Evolutionary conservation across 2,113 vertebrate species (phyloP).

Genomic region (Parus major): DNA sequence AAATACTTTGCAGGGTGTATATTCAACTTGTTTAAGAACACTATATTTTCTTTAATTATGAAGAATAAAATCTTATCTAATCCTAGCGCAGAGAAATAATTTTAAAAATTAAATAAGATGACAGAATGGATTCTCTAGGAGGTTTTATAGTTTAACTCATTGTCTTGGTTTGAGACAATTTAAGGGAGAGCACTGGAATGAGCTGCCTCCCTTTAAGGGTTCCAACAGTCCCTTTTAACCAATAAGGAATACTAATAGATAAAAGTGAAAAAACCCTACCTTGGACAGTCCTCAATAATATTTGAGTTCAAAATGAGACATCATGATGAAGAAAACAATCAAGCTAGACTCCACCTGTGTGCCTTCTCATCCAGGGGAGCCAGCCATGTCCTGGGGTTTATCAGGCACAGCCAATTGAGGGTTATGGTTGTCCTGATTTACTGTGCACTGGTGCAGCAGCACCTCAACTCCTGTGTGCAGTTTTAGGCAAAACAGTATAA

Average conservation of each 20-base stretch:
- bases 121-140: background rate
- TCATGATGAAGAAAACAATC: background rate
- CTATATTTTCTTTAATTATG: background rate
- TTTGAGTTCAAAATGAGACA: background rate
- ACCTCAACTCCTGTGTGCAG: background rate
- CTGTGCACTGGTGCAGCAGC: background rate
- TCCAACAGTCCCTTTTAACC: background rate
- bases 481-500: background rate
- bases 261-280: rapidly evolving
- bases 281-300: background rate
- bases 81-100: background rate
- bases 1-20: background rate
- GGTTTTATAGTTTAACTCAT: background rate
- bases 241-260: background rate
- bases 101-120: background rate
- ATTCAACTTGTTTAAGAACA: background rate
- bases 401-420: background rate
- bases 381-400: background rate
- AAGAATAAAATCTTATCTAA: background rate
- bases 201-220: background rate
- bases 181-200: background rate
- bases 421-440: background rate
- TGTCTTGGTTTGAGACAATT: background rate
- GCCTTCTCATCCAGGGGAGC: rapidly evolving
- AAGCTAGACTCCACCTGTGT: background rate